Evolutionary conservation across 2,113 vertebrate species (phyloP).

Genomic region (Nicator chloris): DNA sequence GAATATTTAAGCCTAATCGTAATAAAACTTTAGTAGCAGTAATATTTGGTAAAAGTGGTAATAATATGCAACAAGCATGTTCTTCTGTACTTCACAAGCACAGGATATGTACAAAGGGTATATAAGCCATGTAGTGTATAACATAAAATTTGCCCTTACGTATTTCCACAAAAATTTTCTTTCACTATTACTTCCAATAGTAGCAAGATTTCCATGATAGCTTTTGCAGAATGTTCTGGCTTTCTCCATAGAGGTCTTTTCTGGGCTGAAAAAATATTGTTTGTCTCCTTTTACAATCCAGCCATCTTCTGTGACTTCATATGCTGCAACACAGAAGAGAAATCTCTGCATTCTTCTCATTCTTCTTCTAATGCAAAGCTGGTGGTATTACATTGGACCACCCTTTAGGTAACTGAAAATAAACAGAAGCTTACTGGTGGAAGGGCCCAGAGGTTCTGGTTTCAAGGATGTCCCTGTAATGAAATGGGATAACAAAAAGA

Average conservation of each 20-base stretch:
- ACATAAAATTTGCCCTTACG: constrained; percentile 67
- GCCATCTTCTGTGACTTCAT: constrained; percentile 81
- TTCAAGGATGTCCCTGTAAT: constrained; percentile 79
- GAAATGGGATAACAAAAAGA: not conserved
- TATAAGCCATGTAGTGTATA: not conserved
- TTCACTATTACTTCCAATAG: constrained; percentile 79
- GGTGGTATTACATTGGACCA: not conserved
- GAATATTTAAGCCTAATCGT: not conserved
- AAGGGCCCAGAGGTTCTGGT: constrained; percentile 70
- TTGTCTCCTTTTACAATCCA: constrained; percentile 84
- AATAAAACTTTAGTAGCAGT: not conserved
- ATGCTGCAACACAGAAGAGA: constrained; percentile 66
- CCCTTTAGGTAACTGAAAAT: not conserved
- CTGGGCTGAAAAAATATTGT: constrained; percentile 84
- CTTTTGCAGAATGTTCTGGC: constrained; percentile 83
- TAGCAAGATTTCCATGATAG: constrained; percentile 81
- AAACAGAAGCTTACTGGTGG: constrained; percentile 69
- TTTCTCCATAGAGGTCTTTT: constrained; percentile 77
- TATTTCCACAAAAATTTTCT: constrained; percentile 89
- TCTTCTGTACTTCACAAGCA: not conserved
- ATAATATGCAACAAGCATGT: not conserved
- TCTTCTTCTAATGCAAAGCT: not conserved
- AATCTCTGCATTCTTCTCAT: not conserved
- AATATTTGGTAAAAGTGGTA: not conserved
- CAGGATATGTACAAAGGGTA: not conserved